These are phyloP conservation scores for Cotesia congregata DNA, from an alignment of 2,888 invertebrate genomes.

Conservation along the genomic window DNA sequence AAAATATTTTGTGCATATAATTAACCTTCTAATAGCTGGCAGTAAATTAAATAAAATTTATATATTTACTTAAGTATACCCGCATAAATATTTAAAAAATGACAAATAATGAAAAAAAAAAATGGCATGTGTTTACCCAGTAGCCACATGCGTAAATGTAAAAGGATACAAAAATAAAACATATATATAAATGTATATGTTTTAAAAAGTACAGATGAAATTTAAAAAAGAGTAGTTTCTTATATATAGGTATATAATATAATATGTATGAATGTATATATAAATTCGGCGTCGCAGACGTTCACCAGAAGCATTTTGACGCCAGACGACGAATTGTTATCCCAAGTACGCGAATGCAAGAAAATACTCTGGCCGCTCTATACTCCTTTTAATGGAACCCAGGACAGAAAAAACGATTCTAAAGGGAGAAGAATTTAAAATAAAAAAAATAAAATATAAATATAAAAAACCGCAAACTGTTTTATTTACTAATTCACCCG, in stretches of 20 bases:
- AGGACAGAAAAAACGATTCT: conserved; percentile 7
- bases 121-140: conserved; percentile 3
- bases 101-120: conserved; percentile 4
- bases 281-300: conserved; percentile 48
- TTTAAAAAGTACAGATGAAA: conserved; percentile 6
- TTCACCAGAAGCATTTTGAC: conserved; percentile 53
- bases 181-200: conserved; percentile 24
- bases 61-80: not conserved
- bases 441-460: not conserved
- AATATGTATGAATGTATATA: conserved; percentile 39
- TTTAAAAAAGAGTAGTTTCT: not conserved
- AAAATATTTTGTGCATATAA: no score
- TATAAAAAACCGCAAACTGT: conserved; percentile 37
- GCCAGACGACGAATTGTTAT: conserved; percentile 61
- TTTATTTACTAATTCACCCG: conserved; percentile 41
- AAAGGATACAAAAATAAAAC: conserved; percentile 26
- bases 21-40: no score
- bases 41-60: not conserved
- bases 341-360: conserved; percentile 26
- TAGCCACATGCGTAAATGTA: not conserved
- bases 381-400: conserved; percentile 36
- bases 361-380: conserved; percentile 12
- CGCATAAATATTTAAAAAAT: conserved; percentile 3
- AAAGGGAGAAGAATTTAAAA: conserved; percentile 29
- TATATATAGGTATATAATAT: conserved; percentile 10